Base-by-base conservation (phyloP, 2,113 vertebrate genomes). In the Gavia stellata region DNA sequence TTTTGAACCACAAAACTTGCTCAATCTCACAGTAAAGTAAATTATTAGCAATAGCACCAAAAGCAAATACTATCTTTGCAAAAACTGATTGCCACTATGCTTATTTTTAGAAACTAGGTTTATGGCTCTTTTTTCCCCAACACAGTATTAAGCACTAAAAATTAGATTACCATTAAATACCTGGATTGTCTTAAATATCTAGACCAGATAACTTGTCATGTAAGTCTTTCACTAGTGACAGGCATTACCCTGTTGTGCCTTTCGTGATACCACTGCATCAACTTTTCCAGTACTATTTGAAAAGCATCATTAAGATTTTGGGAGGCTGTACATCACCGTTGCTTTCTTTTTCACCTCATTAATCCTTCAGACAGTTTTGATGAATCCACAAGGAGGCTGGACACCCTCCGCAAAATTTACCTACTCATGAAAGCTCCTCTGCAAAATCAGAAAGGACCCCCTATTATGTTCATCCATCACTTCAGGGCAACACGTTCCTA, bases 371-470 rank as follows among this genome's bases (percentile, higher is more conserved):
- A 61, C 14, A 49, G 42, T n/a, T 78, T n/a, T 50, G 78, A 87
- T 28, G 45, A 84, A 73, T 56, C 17, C 56, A 45, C 10, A 56
- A 40, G 63, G 45, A 59, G 44, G 25, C 33, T 80, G 66, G 42
- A 52, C 1, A 1, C 53, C 50, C 44, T n/a, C 66, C 4, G 5
- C n/a, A 36, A 67, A 56, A 87, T 13, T 23, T 1, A 0, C 12
- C 28, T 67, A 36, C 83, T 62, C 47, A 45, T 17, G 29, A 49
- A 62, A 79, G 36, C 47, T 72, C 47, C 61, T 62, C 20, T 50
- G 66, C 47, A 87, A 78, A 61, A 72, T 62, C 66, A 56, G 33
- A 67, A 62, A 56, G 59, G 17, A 31, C 14, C 15, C 28, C 13
- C 17, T 47, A 4, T 20, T 42, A 36, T 1, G 11, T 38, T 55